phyloP scores from a whole-genome alignment of 2,888 invertebrate species.

The Chaetogeoica ovagalla region DNA sequence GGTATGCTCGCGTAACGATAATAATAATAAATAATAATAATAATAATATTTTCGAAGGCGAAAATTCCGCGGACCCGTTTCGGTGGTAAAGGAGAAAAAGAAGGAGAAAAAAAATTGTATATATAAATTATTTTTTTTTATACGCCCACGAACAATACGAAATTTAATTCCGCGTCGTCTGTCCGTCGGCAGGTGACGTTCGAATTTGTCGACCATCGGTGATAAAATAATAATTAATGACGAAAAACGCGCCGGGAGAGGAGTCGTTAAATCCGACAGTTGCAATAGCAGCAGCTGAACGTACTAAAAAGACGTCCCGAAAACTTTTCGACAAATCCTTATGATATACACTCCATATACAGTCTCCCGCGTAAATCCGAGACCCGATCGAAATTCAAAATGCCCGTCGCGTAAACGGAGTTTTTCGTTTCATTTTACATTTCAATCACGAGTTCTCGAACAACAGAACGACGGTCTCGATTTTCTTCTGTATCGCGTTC shows the following conservation, averaged over 20 bases:
- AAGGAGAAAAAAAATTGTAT: no score
- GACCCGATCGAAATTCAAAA: constrained; percentile 2
- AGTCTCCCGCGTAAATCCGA: background rate
- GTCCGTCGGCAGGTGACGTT: no score
- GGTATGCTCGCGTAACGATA: no score
- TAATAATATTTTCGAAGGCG: no score
- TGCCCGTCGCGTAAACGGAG: background rate
- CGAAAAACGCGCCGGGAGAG: background rate
- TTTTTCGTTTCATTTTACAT: background rate
- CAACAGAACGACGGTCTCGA: background rate
- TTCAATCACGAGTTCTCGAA: constrained; percentile 1
- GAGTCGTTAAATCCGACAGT: constrained; percentile 30
- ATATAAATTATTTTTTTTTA: no score
- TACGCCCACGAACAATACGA: no score
- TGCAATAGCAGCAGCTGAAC: no score
- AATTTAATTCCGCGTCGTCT: no score
- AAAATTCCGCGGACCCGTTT: no score
- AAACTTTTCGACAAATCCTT: constrained; percentile 27
- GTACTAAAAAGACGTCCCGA: background rate
- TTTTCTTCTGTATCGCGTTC: background rate
- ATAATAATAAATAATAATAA: no score
- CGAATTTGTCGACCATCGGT: background rate
- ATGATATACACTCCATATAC: background rate
- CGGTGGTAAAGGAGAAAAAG: no score
- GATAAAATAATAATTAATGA: constrained; percentile 3